phyloP scores from a whole-genome alignment of 2,888 invertebrate species.

The Lithophane ornitopus region DNA sequence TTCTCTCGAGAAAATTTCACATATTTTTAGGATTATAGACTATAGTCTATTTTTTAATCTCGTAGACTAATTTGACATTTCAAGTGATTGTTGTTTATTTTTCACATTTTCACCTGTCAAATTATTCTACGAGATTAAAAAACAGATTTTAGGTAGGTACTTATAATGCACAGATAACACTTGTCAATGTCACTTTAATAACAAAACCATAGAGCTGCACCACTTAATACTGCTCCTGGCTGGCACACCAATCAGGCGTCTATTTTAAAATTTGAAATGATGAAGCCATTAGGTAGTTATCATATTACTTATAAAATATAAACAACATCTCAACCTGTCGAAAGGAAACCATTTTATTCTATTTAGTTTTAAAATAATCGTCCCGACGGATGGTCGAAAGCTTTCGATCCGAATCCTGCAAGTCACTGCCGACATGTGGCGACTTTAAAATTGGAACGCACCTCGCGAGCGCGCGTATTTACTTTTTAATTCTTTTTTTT shows the following conservation, averaged over 20 bases:
- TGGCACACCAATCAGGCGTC: background rate
- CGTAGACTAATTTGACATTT: no score
- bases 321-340: constrained; percentile 68
- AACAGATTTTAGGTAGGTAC: no score
- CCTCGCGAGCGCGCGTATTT: constrained; percentile 79
- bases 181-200: no score
- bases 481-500: constrained; percentile 80
- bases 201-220: no score
- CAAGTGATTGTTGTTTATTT: no score
- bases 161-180: no score
- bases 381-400: constrained; percentile 63
- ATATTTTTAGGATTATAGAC: background rate
- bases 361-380: constrained; percentile 71
- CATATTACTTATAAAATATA: constrained; percentile 66
- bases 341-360: constrained; percentile 69
- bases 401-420: constrained; percentile 73
- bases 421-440: constrained; percentile 89
- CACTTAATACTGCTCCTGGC: background rate
- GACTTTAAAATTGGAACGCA: constrained; percentile 83
- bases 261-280: constrained; percentile 44
- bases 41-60: no score
- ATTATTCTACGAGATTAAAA: no score
- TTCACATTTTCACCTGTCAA: no score
- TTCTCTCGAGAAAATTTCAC: no score
- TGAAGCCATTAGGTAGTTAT: constrained; percentile 64